Evolutionary conservation across 2,113 vertebrate genomes (phyloP).

Genomic region (Anthoscopus minutus): DNA sequence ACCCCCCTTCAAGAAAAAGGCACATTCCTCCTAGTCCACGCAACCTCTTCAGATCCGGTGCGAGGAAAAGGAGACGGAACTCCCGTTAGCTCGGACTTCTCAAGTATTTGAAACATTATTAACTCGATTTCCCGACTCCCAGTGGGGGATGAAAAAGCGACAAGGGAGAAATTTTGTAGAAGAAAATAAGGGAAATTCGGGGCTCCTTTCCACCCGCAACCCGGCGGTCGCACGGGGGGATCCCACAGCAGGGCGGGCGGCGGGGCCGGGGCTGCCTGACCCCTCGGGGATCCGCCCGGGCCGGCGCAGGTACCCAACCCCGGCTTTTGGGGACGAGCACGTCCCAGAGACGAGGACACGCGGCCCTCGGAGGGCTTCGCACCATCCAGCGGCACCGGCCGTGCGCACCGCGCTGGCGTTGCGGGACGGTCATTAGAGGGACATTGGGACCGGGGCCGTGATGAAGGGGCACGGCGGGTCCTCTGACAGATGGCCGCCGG

Average conservation of each 20-base stretch:
- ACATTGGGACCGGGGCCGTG: not conserved
- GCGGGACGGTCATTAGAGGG: not conserved
- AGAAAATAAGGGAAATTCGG: not conserved
- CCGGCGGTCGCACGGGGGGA: not conserved
- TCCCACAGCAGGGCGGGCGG: too few species aligned
- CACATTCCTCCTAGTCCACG: not conserved
- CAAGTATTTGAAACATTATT: constrained; percentile 42
- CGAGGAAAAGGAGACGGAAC: not conserved
- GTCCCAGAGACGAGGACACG: rapidly evolving
- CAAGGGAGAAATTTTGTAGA: not conserved
- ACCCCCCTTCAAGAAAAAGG: not conserved
- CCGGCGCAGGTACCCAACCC: not conserved
- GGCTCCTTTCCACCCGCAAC: not conserved
- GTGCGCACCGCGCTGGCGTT: rapidly evolving
- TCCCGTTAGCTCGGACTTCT: not conserved
- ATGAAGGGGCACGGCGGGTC: not conserved
- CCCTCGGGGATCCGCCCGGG: not conserved
- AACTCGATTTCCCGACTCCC: constrained; percentile 41
- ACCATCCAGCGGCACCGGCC: not conserved
- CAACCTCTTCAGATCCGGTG: not conserved
- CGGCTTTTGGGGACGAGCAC: not conserved
- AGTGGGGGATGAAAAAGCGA: not conserved
- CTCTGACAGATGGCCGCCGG: not conserved
- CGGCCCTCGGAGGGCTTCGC: not conserved
- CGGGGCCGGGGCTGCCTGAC: not conserved